phyloP scores from a whole-genome alignment of 1,140 invertebrate genomes.

The Diorhabda sublineata region DNA sequence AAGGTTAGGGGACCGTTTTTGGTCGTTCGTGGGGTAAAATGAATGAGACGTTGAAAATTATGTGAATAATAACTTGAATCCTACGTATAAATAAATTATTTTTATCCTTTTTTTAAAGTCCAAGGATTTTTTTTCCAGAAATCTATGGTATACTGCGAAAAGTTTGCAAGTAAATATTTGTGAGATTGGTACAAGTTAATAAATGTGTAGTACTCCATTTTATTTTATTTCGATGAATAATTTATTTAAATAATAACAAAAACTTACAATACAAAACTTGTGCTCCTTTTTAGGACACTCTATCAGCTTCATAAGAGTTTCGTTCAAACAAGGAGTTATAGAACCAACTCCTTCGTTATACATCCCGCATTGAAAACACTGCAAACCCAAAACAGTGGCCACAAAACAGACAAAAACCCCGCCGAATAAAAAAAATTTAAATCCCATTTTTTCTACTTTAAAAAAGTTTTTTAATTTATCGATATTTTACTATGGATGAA shows the following conservation, averaged over 20 bases:
- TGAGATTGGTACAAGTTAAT: too few species aligned
- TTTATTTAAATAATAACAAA: background rate
- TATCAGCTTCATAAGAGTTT: slow-evolving; percentile 62
- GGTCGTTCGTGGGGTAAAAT: too few species aligned
- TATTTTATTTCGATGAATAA: background rate
- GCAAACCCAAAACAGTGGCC: slow-evolving; percentile 49
- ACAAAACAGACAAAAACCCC: slow-evolving; percentile 8
- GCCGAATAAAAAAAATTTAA: slow-evolving; percentile 1
- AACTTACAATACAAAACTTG: slow-evolving; percentile 70
- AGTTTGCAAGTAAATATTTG: too few species aligned
- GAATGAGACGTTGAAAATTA: too few species aligned
- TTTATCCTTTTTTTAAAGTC: too few species aligned
- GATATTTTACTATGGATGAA: background rate
- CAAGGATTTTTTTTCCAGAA: too few species aligned
- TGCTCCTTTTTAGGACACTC: slow-evolving; percentile 59
- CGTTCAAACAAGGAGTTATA: slow-evolving; percentile 74
- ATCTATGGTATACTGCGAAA: too few species aligned
- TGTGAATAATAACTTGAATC: too few species aligned
- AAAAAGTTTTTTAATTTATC: too few species aligned
- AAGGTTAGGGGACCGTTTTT: too few species aligned
- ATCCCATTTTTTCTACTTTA: background rate
- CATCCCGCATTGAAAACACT: slow-evolving; percentile 71
- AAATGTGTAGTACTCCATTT: too few species aligned
- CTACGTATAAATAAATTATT: too few species aligned
- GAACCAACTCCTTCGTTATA: slow-evolving; percentile 78